Percentiles rank a stretch among this genome's conserved stretches.
Evolutionary conservation across 2,113 vertebrate genomes (phyloP).

Genomic region (Rana temporaria): DNA sequence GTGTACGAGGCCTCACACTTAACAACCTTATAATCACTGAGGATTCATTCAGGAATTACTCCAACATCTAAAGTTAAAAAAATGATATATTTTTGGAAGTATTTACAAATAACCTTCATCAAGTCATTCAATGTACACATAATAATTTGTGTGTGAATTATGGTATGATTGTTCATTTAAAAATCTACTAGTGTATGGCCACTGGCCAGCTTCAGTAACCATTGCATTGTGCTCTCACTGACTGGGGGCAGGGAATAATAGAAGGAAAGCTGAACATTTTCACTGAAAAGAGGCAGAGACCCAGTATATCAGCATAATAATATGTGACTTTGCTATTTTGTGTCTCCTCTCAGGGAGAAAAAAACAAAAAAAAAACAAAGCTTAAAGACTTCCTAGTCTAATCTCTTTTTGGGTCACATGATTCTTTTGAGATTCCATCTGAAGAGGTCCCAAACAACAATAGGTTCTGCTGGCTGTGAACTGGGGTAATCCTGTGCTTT

Average conservation of each 20-base stretch:
- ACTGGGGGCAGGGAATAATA: conserved; percentile 24
- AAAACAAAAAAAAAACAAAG: conserved; percentile 66
- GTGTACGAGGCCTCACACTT: no score
- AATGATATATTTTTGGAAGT: no score
- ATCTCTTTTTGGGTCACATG: conserved; percentile 79
- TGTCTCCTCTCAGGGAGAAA: conserved; percentile 67
- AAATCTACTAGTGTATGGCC: no score
- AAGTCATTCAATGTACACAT: no score
- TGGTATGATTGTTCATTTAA: no score
- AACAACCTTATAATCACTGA: no score
- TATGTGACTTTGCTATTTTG: conserved; percentile 72
- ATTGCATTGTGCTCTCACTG: conserved; percentile 1
- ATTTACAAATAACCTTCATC: no score
- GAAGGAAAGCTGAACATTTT: conserved; percentile 59
- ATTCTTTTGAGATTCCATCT: conserved; percentile 79
- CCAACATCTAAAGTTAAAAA: no score
- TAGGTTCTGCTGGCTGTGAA: conserved; percentile 71
- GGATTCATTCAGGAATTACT: no score
- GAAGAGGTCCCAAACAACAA: conserved; percentile 76
- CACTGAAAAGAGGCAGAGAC: conserved; percentile 69
- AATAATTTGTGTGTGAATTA: no score
- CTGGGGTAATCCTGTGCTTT: conserved; percentile 76
- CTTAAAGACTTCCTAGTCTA: conserved; percentile 79
- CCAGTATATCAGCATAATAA: conserved; percentile 65
- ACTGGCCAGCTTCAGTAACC: neutral